Evolutionary conservation across 2,888 invertebrate genomes (phyloP).

Genomic region (Dyspetes luteomarginatus): DNA sequence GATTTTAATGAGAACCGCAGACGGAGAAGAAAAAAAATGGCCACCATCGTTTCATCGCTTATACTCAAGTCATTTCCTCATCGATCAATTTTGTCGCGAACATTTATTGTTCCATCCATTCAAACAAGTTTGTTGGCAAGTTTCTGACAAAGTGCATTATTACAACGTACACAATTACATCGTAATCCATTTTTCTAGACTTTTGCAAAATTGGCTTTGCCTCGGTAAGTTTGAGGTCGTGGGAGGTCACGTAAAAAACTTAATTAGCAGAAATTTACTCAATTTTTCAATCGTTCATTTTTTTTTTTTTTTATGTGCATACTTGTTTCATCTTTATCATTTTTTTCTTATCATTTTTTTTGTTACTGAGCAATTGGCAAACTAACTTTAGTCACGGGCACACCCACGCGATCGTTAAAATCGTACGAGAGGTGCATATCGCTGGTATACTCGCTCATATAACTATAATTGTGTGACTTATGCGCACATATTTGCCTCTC

Average conservation of each 20-base stretch:
- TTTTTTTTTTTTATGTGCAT: too few species aligned
- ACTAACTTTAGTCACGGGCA: conserved; percentile 61
- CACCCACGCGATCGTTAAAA: conserved; percentile 64
- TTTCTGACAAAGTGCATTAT: not conserved
- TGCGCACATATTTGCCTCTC: conserved; percentile 43
- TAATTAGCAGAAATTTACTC: conserved; percentile 1
- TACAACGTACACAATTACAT: too few species aligned
- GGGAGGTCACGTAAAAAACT: not conserved
- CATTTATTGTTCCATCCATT: too few species aligned
- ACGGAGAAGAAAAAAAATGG: too few species aligned
- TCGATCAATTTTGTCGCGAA: too few species aligned
- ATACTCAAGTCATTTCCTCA: too few species aligned
- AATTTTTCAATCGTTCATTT: conserved; percentile 4
- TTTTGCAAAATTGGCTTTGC: not conserved
- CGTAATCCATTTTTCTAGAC: too few species aligned
- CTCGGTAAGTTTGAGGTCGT: not conserved
- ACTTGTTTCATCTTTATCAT: conserved; percentile 30
- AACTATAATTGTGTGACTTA: conserved; percentile 64
- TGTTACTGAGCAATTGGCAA: conserved; percentile 48
- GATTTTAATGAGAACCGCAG: too few species aligned
- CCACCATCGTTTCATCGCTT: too few species aligned
- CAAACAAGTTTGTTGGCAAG: too few species aligned
- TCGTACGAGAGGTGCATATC: conserved; percentile 38
- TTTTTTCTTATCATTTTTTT: conserved; percentile 20
- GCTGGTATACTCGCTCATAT: conserved; percentile 31